phyloP scores from a whole-genome alignment of 2,797 vertebrate species.

The Salarias fasciatus region DNA sequence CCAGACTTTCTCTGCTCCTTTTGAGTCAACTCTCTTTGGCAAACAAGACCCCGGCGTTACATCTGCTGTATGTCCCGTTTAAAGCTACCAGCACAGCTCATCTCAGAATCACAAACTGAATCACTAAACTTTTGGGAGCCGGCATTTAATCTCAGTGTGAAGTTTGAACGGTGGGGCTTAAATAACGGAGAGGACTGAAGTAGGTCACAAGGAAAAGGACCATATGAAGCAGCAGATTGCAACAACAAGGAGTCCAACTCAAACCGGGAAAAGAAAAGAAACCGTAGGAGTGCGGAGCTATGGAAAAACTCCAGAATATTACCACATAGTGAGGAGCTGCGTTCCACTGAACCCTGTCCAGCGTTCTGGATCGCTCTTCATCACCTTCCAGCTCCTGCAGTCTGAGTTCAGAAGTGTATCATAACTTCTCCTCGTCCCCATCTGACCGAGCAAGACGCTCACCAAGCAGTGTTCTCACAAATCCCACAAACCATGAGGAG shows the following conservation, averaged over 20 bases:
- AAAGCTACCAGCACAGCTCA: background rate
- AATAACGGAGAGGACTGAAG: background rate
- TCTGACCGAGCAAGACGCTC: background rate
- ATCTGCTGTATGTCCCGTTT: too few species aligned
- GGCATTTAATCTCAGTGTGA: background rate
- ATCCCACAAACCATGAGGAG: too few species aligned
- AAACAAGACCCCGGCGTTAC: too few species aligned
- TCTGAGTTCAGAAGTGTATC: background rate
- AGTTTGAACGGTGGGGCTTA: background rate
- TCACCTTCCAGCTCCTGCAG: background rate
- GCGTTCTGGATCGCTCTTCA: conserved; percentile 14
- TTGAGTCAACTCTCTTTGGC: too few species aligned
- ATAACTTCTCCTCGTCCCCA: background rate
- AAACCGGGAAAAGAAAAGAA: background rate
- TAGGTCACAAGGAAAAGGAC: background rate
- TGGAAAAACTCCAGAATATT: conserved; percentile 1
- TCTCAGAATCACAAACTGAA: background rate
- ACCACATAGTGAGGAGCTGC: background rate
- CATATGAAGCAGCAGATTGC: background rate
- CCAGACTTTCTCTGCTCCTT: too few species aligned
- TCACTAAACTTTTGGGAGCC: background rate
- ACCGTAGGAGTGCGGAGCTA: conserved; percentile 7
- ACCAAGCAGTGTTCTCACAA: background rate
- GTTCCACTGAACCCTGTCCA: conserved; percentile 18
- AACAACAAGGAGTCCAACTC: background rate